phyloP scores from a whole-genome alignment of 2,113 vertebrate species.

The Alosa alosa region DNA sequence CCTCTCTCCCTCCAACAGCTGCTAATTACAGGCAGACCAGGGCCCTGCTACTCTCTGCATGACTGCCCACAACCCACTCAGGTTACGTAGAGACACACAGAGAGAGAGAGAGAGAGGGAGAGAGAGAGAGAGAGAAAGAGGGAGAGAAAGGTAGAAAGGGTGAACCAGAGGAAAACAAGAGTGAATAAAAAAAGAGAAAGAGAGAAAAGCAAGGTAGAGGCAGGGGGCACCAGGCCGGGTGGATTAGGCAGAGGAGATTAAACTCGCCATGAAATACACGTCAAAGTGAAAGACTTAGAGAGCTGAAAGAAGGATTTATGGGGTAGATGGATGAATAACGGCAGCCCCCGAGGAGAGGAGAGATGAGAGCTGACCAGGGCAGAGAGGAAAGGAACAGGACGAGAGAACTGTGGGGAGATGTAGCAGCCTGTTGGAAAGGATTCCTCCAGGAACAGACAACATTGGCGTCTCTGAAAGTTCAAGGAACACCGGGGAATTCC shows the following conservation, averaged over 20 bases:
- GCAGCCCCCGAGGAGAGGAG: neutral
- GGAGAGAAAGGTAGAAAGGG: slow-evolving; percentile 26
- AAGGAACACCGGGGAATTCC: slow-evolving; percentile 62
- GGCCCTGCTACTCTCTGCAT: slow-evolving; percentile 74
- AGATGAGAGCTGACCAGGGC: neutral
- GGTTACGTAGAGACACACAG: slow-evolving; percentile 65
- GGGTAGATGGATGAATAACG: neutral
- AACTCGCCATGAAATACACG: slow-evolving; percentile 5
- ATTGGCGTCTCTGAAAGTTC: slow-evolving; percentile 22
- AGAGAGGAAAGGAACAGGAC: neutral
- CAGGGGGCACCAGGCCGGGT: slow-evolving; percentile 16
- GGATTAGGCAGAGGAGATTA: slow-evolving; percentile 13
- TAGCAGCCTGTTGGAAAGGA: neutral
- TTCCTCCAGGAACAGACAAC: neutral
- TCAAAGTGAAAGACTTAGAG: neutral
- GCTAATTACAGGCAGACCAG: slow-evolving; percentile 78
- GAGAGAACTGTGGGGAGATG: too few relatives aligned
- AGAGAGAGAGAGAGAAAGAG: slow-evolving; percentile 30
- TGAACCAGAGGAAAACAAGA: neutral
- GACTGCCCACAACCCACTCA: slow-evolving; percentile 71
- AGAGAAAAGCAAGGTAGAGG: neutral
- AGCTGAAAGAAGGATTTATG: neutral
- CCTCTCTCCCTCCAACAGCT: slow-evolving; percentile 70
- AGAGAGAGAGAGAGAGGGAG: slow-evolving; percentile 29
- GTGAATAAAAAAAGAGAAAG: slow-evolving; percentile 17